A percentile compares a stretch with the other conserved stretches of the same genome.
phyloP scores from a whole-genome alignment of 2,888 invertebrate genomes.

The Galerucella calmariensis region DNA sequence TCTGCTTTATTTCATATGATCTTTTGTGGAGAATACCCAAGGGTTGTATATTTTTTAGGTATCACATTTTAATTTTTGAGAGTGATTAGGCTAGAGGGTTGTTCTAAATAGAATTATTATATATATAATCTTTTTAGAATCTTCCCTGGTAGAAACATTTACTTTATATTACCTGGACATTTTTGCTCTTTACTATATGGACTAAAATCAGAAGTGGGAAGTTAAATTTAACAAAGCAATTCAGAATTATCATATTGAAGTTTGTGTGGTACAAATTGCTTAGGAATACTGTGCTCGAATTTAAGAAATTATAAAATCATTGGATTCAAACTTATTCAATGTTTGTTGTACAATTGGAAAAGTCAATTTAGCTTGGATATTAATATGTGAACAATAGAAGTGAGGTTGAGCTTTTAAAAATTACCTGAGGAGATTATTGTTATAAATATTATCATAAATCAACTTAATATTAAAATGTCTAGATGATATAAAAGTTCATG shows the following conservation, averaged over 20 bases:
- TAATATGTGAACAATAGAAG: no score
- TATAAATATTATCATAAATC: background rate
- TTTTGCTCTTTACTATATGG: background rate
- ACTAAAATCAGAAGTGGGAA: background rate
- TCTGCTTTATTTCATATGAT: background rate
- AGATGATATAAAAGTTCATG: background rate
- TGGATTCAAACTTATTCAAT: no score
- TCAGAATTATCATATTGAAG: no score
- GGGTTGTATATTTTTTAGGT: background rate
- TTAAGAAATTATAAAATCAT: no score
- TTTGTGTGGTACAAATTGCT: no score
- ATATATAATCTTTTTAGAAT: background rate
- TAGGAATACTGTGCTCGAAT: no score
- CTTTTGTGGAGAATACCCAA: background rate
- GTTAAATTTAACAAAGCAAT: no score
- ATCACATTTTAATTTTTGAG: background rate
- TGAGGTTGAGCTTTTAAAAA: no score
- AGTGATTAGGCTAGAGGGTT: background rate
- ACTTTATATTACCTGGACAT: background rate
- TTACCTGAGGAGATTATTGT: background rate
- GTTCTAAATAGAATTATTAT: background rate
- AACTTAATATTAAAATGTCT: background rate
- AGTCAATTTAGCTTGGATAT: no score
- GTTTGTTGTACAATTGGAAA: no score
- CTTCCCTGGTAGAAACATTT: conserved; percentile 6